Evolutionary conservation across 2,888 invertebrate genomes (phyloP).

Genomic region (Chydorus sphaericus): DNA sequence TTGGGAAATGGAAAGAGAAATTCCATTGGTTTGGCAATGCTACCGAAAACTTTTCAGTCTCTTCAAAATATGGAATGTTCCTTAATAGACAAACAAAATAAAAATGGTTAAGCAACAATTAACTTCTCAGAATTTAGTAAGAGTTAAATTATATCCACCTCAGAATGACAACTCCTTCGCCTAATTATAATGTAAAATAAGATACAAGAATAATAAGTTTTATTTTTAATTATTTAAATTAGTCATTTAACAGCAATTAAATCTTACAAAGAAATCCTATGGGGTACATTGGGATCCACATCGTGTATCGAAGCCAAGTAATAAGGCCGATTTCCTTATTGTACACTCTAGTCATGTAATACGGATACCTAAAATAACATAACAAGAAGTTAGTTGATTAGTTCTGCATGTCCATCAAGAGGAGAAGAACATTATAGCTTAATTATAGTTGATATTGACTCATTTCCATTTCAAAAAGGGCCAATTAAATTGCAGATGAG

Average conservation of each 20-base stretch:
- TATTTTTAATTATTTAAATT: no score
- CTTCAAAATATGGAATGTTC: slow-evolving; percentile 78
- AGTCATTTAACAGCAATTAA: no score
- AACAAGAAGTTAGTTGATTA: no score
- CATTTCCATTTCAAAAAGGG: no score
- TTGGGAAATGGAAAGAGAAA: slow-evolving; percentile 70
- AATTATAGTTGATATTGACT: no score
- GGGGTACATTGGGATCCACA: slow-evolving; percentile 90
- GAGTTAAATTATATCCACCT: slow-evolving; percentile 24
- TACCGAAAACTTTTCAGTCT: slow-evolving; percentile 57
- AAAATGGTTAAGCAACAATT: neutral
- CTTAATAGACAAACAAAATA: slow-evolving; percentile 26
- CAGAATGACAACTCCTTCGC: slow-evolving; percentile 45
- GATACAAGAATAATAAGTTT: no score
- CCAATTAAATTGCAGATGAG: no score
- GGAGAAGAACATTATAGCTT: no score
- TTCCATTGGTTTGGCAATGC: slow-evolving; percentile 72
- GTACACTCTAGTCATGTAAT: slow-evolving; percentile 67
- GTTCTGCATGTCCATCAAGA: neutral
- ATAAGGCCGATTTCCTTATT: slow-evolving; percentile 54
- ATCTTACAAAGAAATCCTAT: slow-evolving; percentile 69
- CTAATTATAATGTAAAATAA: no score
- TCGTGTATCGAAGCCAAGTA: slow-evolving; percentile 83
- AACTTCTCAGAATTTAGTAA: neutral
- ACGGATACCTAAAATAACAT: slow-evolving; percentile 59